phyloP scores from a whole-genome alignment of 1,140 invertebrate genomes.

The Atta cephalotes region DNA sequence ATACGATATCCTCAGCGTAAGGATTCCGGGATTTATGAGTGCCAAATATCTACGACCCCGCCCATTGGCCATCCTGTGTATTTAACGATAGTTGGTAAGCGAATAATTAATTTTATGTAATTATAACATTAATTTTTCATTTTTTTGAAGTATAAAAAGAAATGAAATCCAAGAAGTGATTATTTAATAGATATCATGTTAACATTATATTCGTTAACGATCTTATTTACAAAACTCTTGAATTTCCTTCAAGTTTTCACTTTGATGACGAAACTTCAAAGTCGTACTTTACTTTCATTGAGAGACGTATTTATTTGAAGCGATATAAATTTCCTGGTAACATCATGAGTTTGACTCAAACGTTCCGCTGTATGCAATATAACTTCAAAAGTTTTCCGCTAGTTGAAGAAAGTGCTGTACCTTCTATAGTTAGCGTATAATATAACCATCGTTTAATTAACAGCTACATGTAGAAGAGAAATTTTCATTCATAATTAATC shows the following conservation, averaged over 20 bases:
- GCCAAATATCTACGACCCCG: constrained; percentile 93
- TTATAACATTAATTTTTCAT: background rate
- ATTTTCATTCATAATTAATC: background rate
- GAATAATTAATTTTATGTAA: background rate
- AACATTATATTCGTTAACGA: constrained; percentile 14
- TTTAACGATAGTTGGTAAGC: constrained; percentile 91
- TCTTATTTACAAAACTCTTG: constrained; percentile 16
- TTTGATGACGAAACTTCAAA: background rate
- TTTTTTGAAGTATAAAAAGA: background rate
- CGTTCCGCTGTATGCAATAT: constrained; percentile 39
- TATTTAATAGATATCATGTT: background rate
- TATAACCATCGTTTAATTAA: constrained; percentile 41
- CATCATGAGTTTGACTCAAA: constrained; percentile 37
- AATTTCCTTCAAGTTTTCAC: constrained; percentile 25
- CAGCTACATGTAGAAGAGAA: background rate
- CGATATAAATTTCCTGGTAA: constrained; percentile 53
- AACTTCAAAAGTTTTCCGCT: constrained; percentile 33
- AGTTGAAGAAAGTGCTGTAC: constrained; percentile 30
- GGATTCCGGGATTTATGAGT: constrained; percentile 92
- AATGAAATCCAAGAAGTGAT: background rate
- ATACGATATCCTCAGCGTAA: constrained; percentile 89
- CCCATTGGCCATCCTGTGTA: constrained; percentile 91
- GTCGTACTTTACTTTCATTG: constrained; percentile 25
- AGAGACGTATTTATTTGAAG: constrained; percentile 36
- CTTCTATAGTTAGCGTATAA: background rate